Evolutionary conservation across 2,888 invertebrate species (phyloP), one percentile per base, ranked within the genome.

Genomic region (Andrena hattorfiana): DNA sequence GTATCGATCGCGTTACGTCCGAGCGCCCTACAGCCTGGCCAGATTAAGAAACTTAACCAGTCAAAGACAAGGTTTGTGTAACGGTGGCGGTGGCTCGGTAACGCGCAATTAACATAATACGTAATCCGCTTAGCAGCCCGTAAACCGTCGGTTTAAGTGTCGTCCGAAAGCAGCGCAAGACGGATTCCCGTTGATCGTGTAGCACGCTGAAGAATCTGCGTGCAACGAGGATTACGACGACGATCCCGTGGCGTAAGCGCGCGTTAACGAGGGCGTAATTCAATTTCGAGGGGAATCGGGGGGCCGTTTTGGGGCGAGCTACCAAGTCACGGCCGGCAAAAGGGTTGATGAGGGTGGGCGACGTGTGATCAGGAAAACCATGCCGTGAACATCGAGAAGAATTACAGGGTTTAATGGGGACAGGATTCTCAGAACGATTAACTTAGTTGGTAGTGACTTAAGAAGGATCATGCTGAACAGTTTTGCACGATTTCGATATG

Each of bases 61-160:
- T 67, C 59, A 32, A 63, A 63, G 67, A 71, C 42, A 71, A 71
- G 8, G 51, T 80, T 80, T 66, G 32, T 51, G 13, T 42, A 49
- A 51, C n/a, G n/a, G n/a, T n/a, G n/a, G 60, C 48, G 70, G 16
- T n/a, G 28, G 26, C 30, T 56, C 35, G 56, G 56, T 42, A 32
- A 49, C 49, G 30, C 32, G 48, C 32, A 67, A 80, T 79, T 80
- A 71, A 78, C 71, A 81, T 79, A 79, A 71, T 72, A 54, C 60
- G 54, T 63, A 62, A 81, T 79, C 80, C 71, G 62, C 67, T 81
- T 71, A 72, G 28, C 67, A 26, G 32, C 8, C 23, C 28, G 30
- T 79, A 71, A 81, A 71, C 80, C 62, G 26, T 2, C 54, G 67
- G 49, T 35, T 67, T 13, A 54, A 62, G 60, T 60, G n/a, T 32